phyloP scores from a whole-genome alignment of 2,113 vertebrate species.

The Lutjanus erythropterus region DNA sequence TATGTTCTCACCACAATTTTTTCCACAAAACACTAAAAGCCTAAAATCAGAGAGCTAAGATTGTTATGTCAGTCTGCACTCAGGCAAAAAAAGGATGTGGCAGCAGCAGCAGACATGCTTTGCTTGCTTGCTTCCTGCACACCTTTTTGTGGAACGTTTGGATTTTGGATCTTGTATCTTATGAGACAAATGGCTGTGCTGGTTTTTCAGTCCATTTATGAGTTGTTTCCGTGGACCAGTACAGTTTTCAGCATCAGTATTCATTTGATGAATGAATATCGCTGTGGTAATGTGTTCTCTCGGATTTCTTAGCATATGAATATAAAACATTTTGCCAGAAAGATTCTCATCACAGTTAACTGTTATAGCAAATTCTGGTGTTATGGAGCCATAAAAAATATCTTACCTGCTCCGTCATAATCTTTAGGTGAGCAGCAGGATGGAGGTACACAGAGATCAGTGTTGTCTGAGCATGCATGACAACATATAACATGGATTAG shows the following conservation, averaged over 20 bases:
- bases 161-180: neutral
- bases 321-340: neutral
- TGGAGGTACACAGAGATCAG: neutral
- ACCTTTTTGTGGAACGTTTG: neutral
- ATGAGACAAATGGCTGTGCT: neutral
- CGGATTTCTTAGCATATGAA: neutral
- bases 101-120: constrained; percentile 23
- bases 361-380: neutral
- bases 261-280: neutral
- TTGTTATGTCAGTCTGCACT: constrained; percentile 53
- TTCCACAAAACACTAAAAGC: constrained; percentile 59
- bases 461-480: neutral
- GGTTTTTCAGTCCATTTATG: neutral
- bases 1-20: constrained; percentile 62
- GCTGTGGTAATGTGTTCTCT: neutral
- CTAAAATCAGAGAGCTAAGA: constrained; percentile 41
- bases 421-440: neutral
- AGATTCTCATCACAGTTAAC: neutral
- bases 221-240: neutral
- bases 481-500: neutral
- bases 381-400: neutral
- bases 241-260: neutral
- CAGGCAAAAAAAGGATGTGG: constrained; percentile 29
- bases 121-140: neutral
- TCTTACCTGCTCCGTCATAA: neutral